Evolutionary conservation across 1,140 invertebrate genomes (phyloP).

Genomic region (Pygmarrhopalites habei): DNA sequence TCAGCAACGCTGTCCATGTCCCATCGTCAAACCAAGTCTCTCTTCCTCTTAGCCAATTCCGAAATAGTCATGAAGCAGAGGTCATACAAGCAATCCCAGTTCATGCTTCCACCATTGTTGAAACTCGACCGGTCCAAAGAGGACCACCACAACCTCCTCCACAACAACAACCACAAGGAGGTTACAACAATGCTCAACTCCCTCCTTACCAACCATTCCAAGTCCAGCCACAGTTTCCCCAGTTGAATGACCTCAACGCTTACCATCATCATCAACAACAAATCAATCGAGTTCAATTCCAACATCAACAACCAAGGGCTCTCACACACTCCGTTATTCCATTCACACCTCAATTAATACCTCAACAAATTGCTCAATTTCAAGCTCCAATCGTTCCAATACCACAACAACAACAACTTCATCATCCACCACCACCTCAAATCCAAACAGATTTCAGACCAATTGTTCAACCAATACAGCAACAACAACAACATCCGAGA

Average conservation of each 20-base stretch:
- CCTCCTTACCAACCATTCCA: background rate
- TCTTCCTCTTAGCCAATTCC: background rate
- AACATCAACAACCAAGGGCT: background rate
- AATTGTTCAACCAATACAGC: background rate
- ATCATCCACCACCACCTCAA: too few species aligned
- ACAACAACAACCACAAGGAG: background rate
- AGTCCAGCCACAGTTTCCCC: background rate
- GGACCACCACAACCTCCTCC: background rate
- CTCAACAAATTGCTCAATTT: too few species aligned
- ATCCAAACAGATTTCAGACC: background rate
- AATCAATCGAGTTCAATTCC: background rate
- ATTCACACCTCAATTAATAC: too few species aligned
- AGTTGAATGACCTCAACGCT: background rate
- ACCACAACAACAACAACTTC: too few species aligned
- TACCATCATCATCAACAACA: background rate
- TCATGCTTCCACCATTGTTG: slow-evolving; percentile 4
- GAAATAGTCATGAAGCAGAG: background rate
- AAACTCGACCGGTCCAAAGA: background rate
- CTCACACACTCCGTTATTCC: background rate
- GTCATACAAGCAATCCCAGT: slow-evolving; percentile 13
- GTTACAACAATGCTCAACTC: background rate
- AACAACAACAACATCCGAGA: slow-evolving; percentile 7
- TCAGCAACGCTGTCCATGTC: background rate
- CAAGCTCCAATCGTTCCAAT: too few species aligned
- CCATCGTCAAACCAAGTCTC: background rate